Evolutionary conservation across 1,140 invertebrate genomes (phyloP), one percentile per base, ranked within the genome.

Genomic region (Drosophila parabipectinata): DNA sequence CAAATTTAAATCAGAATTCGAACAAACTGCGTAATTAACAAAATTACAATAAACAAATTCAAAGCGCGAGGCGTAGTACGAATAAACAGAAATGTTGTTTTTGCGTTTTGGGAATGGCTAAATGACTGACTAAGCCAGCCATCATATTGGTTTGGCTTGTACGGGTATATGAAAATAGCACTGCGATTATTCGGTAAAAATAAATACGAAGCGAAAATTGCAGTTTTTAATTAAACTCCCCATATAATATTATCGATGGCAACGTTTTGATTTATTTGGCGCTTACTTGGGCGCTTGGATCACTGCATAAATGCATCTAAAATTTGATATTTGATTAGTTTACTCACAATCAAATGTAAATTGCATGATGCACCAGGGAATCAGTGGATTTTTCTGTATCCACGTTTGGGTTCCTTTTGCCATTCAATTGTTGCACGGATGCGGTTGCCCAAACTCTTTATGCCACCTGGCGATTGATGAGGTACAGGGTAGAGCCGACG

Each of bases 281-380:
- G 32, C 30, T 39, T 15, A 18, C 59, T 30, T 54, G 50, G 41
- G 41, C 32, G 45, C 34, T 0, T 24, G 9, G 45, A 47, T 15
- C 4, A 44, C 14, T 44, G 41, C 3, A 18, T 44, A 37, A 55
- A 56, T 72, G 41, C 53, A 48, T 50, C 56, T 37, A 41, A 55
- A 77, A 72, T 84, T 72, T 67, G 41, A 84, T 85, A 77, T 84
- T 87, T 81, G 81, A 84, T 84, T 84, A 81, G 77, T 77, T 83
- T 84, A 53, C 76, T 79, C 58, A 76, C 58, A 72, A 14, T 24
- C 44, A 76, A 56, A 83, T 53, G 66, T 41, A 80, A 80, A 85
- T 80, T 73, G 56, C 67, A 69, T 60, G 72, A 50, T 67, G 54
- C 56, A 51, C 5, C 5, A 52, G 28, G 53, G 21, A 62, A 66